Percentiles rank a stretch among this genome's conserved stretches.
phyloP scores from a whole-genome alignment of 2,888 invertebrate genomes.

The Entomobrya multifasciata region DNA sequence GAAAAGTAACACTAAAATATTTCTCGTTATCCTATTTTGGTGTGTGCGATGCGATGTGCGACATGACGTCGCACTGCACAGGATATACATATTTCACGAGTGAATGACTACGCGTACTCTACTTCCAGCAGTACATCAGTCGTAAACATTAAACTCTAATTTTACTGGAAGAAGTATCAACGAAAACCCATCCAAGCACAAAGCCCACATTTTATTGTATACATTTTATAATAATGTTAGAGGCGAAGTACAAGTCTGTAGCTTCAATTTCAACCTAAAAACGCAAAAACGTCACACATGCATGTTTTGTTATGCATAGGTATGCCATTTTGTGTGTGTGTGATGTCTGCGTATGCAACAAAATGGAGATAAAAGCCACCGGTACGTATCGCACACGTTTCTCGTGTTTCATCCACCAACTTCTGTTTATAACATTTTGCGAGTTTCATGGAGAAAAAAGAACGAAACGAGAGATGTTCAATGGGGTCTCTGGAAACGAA shows the following conservation, averaged over 20 bases:
- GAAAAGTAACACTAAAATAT: not conserved
- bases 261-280: not conserved
- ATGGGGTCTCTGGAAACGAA: too few species aligned
- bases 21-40: not conserved
- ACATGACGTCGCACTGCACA: constrained; percentile 2
- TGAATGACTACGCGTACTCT: constrained; percentile 23
- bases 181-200: not conserved
- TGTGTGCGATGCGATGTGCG: too few species aligned
- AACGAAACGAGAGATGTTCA: too few species aligned
- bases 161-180: not conserved
- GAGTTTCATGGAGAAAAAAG: too few species aligned
- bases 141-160: not conserved
- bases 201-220: not conserved
- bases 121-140: too few species aligned
- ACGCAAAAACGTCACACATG: not conserved
- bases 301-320: too few species aligned
- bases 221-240: not conserved
- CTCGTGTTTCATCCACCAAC: too few species aligned
- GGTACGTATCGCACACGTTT: too few species aligned
- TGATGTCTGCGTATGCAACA: too few species aligned
- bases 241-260: not conserved
- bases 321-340: too few species aligned
- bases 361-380: too few species aligned
- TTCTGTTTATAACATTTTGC: too few species aligned
- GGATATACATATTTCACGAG: constrained; percentile 45